Evolutionary conservation across 2,113 vertebrate species (phyloP).

Genomic region (Aptenodytes forsteri): DNA sequence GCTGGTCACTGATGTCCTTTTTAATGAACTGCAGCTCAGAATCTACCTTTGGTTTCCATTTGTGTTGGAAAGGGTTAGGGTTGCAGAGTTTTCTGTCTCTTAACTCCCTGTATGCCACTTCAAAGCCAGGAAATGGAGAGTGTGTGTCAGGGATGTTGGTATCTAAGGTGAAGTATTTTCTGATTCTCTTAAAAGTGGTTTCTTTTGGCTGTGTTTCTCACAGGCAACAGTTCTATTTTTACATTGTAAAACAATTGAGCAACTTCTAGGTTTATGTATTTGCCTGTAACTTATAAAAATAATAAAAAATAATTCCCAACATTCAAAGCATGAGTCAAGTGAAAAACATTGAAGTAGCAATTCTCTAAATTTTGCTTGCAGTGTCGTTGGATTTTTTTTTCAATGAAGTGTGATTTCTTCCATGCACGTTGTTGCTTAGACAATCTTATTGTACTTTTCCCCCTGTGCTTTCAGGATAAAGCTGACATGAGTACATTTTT

Average conservation of each 20-base stretch:
- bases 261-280: background rate
- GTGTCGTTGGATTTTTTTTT: background rate
- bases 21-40: background rate
- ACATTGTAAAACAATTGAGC: background rate
- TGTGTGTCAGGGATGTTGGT: background rate
- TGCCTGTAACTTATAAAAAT: background rate
- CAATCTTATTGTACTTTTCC: background rate
- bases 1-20: background rate
- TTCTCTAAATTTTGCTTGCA: background rate
- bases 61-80: background rate
- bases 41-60: background rate
- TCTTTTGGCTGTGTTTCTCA: background rate
- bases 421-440: background rate
- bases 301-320: background rate
- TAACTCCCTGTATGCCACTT: background rate
- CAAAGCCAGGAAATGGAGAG: background rate
- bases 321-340: background rate
- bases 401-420: background rate
- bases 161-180: background rate
- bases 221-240: background rate
- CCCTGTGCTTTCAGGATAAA: background rate
- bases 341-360: background rate
- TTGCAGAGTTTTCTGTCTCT: background rate
- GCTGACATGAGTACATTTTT: background rate
- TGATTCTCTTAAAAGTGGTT: background rate